Base-by-base conservation (phyloP, 1,140 invertebrate genomes). In the Brachionus calyciflorus region DNA sequence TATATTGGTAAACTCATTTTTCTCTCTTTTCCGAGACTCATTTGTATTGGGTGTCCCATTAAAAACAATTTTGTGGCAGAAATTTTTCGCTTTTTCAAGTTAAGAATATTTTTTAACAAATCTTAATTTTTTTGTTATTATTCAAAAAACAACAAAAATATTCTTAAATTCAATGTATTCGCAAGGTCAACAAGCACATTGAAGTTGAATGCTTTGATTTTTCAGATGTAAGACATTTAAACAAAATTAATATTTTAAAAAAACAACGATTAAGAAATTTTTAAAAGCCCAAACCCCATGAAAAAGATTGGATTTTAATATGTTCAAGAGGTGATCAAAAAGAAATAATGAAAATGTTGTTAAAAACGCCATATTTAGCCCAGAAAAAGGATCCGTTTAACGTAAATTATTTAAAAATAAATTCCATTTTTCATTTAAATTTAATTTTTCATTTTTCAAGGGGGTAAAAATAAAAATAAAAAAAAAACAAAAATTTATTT, bases 311-410 rank as follows among this genome's bases (percentile, higher is more conserved):
- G 69, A 49, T 73, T 49, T 21, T 73, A 33, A 28, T 55, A 10
- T 73, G 69, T 49, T 49, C 69, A 17, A 73, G 69, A 30, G 69
- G 69, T 21, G 69, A 73, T 55, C 51, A 73, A 14, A 73, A 51
- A 46, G 21, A 73, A 49, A 49, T 73, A 21, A 46, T 46, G 12
- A 73, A 55, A n/a, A 51, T 73, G 28, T 73, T 51, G 30, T 73
- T 41, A 19, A 73, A 73, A 55, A 30, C 33, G 46, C 69, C 69
- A 14, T 73, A 73, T 55, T 37, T 73, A 19, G 69, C 69, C 17
- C 69, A 73, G 9, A 73, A 73, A 41, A 73, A 73, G 69, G 69
- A 73, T 41, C 69, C 69, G 2, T 73, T 73, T 41, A 73, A 55
- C 40, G 69, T 73, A 73, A 70, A 51, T 70, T 48, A n/a, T 19